phyloP scores from a whole-genome alignment of 2,797 vertebrate genomes.

The Carduelis carduelis region DNA sequence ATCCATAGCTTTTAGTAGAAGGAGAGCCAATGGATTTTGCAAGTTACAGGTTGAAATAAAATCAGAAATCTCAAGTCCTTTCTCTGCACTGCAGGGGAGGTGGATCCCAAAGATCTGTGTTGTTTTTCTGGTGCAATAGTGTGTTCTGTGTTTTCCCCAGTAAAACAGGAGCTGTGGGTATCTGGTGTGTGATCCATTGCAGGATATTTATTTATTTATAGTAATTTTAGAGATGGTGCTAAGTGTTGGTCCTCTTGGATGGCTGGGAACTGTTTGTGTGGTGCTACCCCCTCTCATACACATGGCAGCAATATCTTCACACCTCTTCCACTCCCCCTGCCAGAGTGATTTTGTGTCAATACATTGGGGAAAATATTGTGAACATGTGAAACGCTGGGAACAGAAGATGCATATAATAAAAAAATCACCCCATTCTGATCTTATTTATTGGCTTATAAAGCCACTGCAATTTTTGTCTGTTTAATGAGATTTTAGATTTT shows the following conservation, averaged over 20 bases:
- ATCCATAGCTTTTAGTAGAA: slow-evolving; percentile 30
- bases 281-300: neutral
- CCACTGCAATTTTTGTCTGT: slow-evolving; percentile 51
- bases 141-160: neutral
- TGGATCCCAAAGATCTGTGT: neutral
- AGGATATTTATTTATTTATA: slow-evolving; percentile 16
- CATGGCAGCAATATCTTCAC: neutral
- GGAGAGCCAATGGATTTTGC: neutral
- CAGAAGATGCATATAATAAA: neutral
- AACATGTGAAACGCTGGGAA: slow-evolving; percentile 4
- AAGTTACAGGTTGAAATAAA: slow-evolving; percentile 27
- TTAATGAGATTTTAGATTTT: slow-evolving; percentile 62
- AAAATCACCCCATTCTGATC: neutral
- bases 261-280: neutral
- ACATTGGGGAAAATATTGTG: slow-evolving; percentile 23
- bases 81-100: neutral
- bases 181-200: neutral
- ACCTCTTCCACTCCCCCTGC: neutral
- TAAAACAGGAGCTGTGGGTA: neutral
- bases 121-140: neutral
- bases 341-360: slow-evolving; percentile 16
- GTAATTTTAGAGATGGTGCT: neutral
- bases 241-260: neutral
- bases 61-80: neutral
- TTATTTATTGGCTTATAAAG: slow-evolving; percentile 30